Evolutionary conservation across 2,888 invertebrate species (phyloP).

Genomic region (Ommatoiulus sabulosus): DNA sequence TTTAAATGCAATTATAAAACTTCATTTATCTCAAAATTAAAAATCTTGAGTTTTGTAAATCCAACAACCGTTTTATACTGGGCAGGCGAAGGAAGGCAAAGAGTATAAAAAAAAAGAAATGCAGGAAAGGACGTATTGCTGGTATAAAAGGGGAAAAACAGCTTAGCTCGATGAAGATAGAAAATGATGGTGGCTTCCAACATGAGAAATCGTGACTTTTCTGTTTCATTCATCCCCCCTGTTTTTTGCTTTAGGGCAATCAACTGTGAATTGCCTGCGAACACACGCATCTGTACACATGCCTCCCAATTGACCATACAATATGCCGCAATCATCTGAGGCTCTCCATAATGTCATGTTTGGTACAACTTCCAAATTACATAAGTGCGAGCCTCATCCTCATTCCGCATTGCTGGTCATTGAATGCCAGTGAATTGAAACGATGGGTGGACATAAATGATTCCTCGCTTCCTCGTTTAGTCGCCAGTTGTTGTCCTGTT

Average conservation of each 20-base stretch:
- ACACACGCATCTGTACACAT: neutral
- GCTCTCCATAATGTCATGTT: conserved; percentile 2
- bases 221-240: neutral
- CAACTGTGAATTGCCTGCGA: conserved; percentile 2
- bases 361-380: neutral
- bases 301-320: neutral
- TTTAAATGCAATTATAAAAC: too few relatives aligned
- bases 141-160: neutral
- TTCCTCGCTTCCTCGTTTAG: neutral
- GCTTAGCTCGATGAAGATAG: neutral
- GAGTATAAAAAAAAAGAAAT: too few relatives aligned
- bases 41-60: too few relatives aligned
- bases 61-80: too few relatives aligned
- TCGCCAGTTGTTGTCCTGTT: neutral
- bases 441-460: neutral
- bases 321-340: neutral
- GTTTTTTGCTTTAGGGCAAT: neutral
- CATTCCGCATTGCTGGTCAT: conserved; percentile 12
- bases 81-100: too few relatives aligned
- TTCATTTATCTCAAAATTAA: too few relatives aligned
- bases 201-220: neutral
- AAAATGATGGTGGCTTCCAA: neutral
- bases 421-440: neutral
- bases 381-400: neutral
- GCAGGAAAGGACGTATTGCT: too few relatives aligned